A percentile compares a stretch with the other conserved stretches of the same genome.
Conservation (phyloP, 2,797 vertebrate genomes). For the Smutsia temminckii region DNA sequence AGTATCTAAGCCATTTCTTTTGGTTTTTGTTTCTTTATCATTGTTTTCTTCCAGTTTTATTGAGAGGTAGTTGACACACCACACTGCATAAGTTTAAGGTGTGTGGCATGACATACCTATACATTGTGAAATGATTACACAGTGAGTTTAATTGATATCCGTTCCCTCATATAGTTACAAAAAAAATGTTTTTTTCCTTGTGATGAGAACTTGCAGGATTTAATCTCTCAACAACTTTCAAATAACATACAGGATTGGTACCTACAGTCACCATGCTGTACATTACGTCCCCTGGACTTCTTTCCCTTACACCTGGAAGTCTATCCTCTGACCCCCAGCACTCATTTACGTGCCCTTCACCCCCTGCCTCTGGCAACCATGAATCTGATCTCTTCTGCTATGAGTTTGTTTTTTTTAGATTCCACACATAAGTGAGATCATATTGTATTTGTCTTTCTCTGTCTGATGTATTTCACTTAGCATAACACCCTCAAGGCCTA, state of each 20-base stretch:
- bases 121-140: background rate
- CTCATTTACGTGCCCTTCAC: fast-evolving
- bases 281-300: too few relatives aligned
- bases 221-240: background rate
- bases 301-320: background rate
- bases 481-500: background rate
- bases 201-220: background rate
- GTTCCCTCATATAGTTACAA: background rate
- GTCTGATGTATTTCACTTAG: background rate
- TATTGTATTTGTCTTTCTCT: background rate
- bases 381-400: background rate
- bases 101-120: background rate
- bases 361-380: background rate
- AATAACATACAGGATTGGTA: background rate
- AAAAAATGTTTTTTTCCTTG: background rate
- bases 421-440: background rate
- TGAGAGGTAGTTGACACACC: background rate
- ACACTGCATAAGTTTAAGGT: too few relatives aligned
- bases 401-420: background rate
- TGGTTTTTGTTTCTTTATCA: background rate
- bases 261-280: fast-evolving
- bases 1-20: background rate
- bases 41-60: background rate
- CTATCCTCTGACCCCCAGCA: background rate
- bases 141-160: background rate